Evolutionary conservation across 2,113 vertebrate genomes (phyloP).

Genomic region (Sylvilagus bachmani): DNA sequence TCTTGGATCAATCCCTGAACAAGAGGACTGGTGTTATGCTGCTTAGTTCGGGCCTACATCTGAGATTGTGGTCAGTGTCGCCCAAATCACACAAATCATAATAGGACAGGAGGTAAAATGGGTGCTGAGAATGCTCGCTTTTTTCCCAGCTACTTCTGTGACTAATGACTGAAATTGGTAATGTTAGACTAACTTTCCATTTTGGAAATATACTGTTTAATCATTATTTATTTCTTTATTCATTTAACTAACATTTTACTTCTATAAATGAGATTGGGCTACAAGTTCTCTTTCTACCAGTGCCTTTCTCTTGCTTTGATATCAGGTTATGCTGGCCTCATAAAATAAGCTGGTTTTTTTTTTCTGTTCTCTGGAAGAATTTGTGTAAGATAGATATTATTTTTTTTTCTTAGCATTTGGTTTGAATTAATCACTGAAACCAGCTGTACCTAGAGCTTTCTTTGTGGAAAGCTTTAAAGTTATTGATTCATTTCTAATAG

Average conservation of each 20-base stretch:
- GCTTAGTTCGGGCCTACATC: background rate
- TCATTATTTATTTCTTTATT: constrained; percentile 26
- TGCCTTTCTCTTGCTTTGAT: background rate
- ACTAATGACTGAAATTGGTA: background rate
- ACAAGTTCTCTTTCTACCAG: constrained; percentile 18
- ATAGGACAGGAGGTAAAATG: background rate
- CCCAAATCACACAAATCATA: background rate
- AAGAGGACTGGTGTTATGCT: background rate
- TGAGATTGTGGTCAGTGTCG: background rate
- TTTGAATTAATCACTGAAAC: constrained; percentile 2
- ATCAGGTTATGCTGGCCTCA: constrained; percentile 6
- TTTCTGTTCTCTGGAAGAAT: constrained; percentile 13
- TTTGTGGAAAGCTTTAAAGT: constrained; percentile 9
- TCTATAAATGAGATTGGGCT: background rate
- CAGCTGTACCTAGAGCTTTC: constrained; percentile 2
- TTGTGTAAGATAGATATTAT: background rate
- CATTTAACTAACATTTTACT: background rate
- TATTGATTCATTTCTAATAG: background rate
- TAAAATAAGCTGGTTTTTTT: background rate
- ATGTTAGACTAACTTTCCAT: constrained; percentile 4
- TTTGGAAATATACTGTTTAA: constrained; percentile 19
- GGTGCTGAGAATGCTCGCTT: background rate
- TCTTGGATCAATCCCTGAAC: background rate
- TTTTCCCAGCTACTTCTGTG: background rate
- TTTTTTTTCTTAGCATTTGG: background rate